Base-by-base conservation (phyloP, 1,140 invertebrate genomes). In the Sogatella furcifera region DNA sequence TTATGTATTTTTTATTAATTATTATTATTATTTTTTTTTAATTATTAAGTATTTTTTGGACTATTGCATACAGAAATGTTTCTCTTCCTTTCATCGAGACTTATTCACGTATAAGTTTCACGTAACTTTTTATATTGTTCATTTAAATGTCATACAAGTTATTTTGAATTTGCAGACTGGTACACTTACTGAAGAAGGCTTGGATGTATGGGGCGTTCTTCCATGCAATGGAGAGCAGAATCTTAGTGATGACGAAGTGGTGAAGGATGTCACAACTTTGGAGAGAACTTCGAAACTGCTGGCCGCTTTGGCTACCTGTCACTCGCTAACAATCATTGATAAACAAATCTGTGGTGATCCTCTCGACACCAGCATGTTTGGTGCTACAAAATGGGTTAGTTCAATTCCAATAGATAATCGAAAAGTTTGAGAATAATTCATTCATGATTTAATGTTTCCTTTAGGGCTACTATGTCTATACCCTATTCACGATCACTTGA, bases 161-260 rank as follows among this genome's bases (percentile, higher is more conserved):
- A 28, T 28, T 28, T 3, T 38, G 34, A 13, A 38, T 38, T 38
- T 70, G 15, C 67, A 83, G 83, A 97, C 95, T 58, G 95, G 95
- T 43, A 97, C 95, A 3, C 71, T 96, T 64, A 92, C 92, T n/a
- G 87, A 97, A 74, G 95, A 97, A 73, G 92, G 93, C 8, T 73
- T 97, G 28, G 91, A 95, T 70, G 84, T 97, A 74, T 89, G 89
- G 78, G 89, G 89, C 17, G 82, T 95, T 5, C 78, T 96, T 52
- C 84, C 87, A 0, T 77, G 76, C 42, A 62, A 24, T 44, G 64
- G 8, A 22, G 58, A 24, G 34, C 55, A 52, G 17, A 57, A 38
- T 53, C 55, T n/a, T 76, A 76, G 43, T 84, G 85, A 62, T 77
- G 78, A 42, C 69, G 78, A n/a, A 75, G 79, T 0, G 69, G 80